These are phyloP conservation scores for Gortyna flavago DNA, from an alignment of 2,888 invertebrate species.

Conservation along the genomic window DNA sequence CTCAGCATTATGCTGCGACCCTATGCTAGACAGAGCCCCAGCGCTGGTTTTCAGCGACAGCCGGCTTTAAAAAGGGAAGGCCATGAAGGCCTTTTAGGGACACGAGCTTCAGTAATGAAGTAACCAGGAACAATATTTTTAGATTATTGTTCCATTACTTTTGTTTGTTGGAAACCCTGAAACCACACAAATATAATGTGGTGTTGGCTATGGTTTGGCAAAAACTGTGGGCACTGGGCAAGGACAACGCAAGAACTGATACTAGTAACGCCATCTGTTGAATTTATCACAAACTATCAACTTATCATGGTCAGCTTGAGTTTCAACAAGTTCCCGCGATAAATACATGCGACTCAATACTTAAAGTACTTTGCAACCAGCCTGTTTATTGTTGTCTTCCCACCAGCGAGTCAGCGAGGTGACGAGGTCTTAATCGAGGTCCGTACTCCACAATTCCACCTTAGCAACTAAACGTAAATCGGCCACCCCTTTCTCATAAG, in stretches of 20 bases:
- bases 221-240: background rate
- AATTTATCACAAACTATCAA: background rate
- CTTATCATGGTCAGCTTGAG: background rate
- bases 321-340: constrained; percentile 21
- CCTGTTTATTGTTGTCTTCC: background rate
- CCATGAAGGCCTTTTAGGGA: background rate
- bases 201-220: background rate
- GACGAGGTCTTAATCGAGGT: background rate
- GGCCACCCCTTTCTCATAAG: background rate
- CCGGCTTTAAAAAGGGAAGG: no score
- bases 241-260: background rate
- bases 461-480: no score
- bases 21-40: no score
- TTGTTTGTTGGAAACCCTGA: background rate
- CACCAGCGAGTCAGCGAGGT: background rate
- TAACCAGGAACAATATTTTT: background rate
- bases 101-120: background rate
- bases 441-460: background rate
- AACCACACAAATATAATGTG: background rate
- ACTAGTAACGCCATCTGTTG: constrained; percentile 30
- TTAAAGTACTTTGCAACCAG: background rate
- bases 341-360: background rate
- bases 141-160: background rate
- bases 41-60: no score
- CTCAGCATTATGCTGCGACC: no score